phyloP scores from a whole-genome alignment of 2,113 vertebrate species.

The Orientallactaga bullata region DNA sequence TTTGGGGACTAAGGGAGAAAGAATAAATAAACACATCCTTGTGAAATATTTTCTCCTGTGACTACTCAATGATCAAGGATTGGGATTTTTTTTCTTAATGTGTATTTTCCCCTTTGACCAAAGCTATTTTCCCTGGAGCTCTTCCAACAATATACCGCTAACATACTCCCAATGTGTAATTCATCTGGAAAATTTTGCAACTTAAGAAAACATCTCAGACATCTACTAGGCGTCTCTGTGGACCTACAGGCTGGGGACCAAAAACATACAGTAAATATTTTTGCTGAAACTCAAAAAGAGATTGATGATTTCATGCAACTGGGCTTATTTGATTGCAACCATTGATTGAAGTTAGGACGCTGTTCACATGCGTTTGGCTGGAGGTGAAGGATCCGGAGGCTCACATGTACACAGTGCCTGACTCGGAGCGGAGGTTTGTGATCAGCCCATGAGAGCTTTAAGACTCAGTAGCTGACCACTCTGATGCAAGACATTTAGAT shows the following conservation, averaged over 20 bases:
- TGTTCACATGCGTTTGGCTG: slow-evolving; percentile 46
- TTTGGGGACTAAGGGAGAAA: slow-evolving; percentile 44
- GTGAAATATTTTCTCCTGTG: slow-evolving; percentile 68
- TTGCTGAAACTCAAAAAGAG: slow-evolving; percentile 80
- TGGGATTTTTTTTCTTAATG: not conserved
- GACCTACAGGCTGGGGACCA: slow-evolving; percentile 74
- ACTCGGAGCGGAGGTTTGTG: slow-evolving; percentile 26
- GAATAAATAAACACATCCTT: slow-evolving; percentile 75
- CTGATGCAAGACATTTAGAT: not conserved
- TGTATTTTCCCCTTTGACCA: slow-evolving; percentile 42
- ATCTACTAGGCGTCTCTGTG: slow-evolving; percentile 80
- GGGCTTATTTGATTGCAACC: slow-evolving; percentile 58
- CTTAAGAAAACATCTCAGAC: slow-evolving; percentile 86
- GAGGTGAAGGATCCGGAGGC: slow-evolving; percentile 33
- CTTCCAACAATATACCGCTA: slow-evolving; percentile 85
- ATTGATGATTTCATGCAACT: slow-evolving; percentile 56
- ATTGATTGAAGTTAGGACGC: slow-evolving; percentile 25
- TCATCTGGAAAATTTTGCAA: slow-evolving; percentile 86
- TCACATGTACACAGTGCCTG: not conserved
- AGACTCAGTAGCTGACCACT: not conserved
- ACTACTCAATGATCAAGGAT: slow-evolving; percentile 66
- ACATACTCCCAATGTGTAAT: slow-evolving; percentile 84
- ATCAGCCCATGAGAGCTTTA: not conserved
- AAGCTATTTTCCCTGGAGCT: slow-evolving; percentile 87
- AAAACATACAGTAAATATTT: slow-evolving; percentile 77